Conservation (phyloP, 2,113 vertebrate species). For the Raja brachyura region DNA sequence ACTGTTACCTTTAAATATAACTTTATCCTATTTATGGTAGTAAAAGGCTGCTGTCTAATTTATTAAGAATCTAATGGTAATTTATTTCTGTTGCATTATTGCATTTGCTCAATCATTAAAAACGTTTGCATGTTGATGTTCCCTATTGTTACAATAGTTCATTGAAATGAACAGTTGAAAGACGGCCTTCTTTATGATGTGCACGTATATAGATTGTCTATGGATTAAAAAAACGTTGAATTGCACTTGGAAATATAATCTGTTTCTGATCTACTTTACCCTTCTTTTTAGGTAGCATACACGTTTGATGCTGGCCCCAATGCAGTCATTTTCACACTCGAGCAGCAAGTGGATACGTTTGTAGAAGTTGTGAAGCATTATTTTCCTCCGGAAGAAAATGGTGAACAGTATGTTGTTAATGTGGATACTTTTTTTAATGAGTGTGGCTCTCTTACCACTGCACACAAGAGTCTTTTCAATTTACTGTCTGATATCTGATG, state of each 20-base stretch:
- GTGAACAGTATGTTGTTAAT: slow-evolving; percentile 53
- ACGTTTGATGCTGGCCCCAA: slow-evolving; percentile 92
- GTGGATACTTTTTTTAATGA: not conserved
- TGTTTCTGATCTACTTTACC: not conserved
- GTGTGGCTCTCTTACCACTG: not conserved
- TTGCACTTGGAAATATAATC: not conserved
- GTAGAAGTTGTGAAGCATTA: slow-evolving; percentile 66
- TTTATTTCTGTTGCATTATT: not conserved
- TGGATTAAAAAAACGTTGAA: not conserved
- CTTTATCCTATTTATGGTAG: not conserved
- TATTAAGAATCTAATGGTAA: not conserved
- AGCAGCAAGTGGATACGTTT: slow-evolving; percentile 70
- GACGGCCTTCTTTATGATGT: not conserved
- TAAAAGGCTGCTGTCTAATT: not conserved
- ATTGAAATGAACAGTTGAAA: not conserved
- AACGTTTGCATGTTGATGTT: not conserved
- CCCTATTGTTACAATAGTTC: no score
- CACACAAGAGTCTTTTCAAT: not conserved
- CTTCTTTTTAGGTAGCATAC: slow-evolving; percentile 68
- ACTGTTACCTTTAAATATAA: not conserved
- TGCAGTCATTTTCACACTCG: slow-evolving; percentile 75
- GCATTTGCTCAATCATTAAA: not conserved
- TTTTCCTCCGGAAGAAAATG: slow-evolving; percentile 70
- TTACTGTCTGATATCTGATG: not conserved
- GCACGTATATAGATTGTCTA: not conserved